Base-by-base conservation (phyloP, 2,888 invertebrate species). In the Acrocera orbiculus region DNA sequence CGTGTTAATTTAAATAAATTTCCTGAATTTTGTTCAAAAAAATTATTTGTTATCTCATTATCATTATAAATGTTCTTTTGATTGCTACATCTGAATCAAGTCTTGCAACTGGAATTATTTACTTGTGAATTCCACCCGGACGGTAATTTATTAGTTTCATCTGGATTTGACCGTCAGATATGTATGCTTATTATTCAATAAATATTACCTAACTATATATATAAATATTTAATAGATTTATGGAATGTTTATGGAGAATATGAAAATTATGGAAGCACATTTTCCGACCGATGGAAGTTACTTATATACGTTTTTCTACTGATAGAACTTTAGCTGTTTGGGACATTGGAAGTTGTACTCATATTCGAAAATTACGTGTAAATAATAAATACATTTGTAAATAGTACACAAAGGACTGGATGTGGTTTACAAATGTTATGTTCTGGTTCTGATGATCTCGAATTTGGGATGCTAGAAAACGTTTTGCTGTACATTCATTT, bases 161-260 rank as follows among this genome's bases (percentile, higher is more conserved):
- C 83, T 7, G 98, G 98, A 6, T 92, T 87, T 57, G 98, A 99
- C 52, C 65, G 93, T 51, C 81, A 85, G 62, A 87, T 98, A 48
- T 86, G 92, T 92, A 67, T 70, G 81, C 43, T 19, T 19, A 8
- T n/a, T n/a, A n/a, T 15, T 9, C 8, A 4, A 11, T n/a, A 23
- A 11, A 11, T 19, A 10, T 16, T 22, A 10, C n/a, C 8, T 22
- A 22, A 2, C 6, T 64, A n/a, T n/a, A n/a, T n/a, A n/a, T n/a
- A n/a, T n/a, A n/a, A n/a, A n/a, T n/a, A n/a, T n/a, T n/a, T n/a
- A 66, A 35, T 54, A 83, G 83, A 75, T 58, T 62, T 98, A 42
- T 98, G 98, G 98, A 86, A 81, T 55, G 90, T 93, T 2, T 93
- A 90, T 51, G 96, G 90, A 1, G 93, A 98, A 54, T 98, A 96